A percentile compares a stretch with the other conserved stretches of the same genome.
These are phyloP conservation scores for Typhlichthys subterraneus DNA, from an alignment of 2,797 vertebrate genomes.

Conservation along the genomic window DNA sequence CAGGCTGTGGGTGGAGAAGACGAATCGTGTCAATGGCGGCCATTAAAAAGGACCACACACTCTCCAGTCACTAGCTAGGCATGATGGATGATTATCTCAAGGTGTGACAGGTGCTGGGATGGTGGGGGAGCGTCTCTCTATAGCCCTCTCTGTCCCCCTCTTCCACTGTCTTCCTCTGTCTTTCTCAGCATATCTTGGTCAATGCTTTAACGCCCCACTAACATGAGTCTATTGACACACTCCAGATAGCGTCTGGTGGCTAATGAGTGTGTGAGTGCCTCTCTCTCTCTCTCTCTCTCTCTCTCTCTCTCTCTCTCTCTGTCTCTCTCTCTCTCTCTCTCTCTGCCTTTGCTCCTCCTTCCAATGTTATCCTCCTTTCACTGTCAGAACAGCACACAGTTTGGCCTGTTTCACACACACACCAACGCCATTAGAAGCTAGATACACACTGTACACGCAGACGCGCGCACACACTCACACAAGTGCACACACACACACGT, in stretches of 20 bases:
- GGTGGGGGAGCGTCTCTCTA: slow-evolving; percentile 77
- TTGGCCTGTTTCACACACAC: slow-evolving; percentile 63
- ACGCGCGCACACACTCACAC: not conserved
- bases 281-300: slow-evolving; percentile 56
- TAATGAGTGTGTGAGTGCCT: slow-evolving; percentile 88
- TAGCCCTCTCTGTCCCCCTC: slow-evolving; percentile 34
- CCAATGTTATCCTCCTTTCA: slow-evolving; percentile 70
- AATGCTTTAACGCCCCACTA: slow-evolving; percentile 83
- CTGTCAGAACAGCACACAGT: slow-evolving; percentile 67
- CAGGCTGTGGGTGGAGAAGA: slow-evolving; percentile 90
- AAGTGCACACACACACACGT: not conserved
- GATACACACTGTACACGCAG: slow-evolving; percentile 7
- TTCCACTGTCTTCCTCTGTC: slow-evolving; percentile 49
- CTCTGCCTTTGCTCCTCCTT: slow-evolving; percentile 58
- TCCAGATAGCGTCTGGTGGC: slow-evolving; percentile 86
- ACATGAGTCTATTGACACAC: slow-evolving; percentile 89
- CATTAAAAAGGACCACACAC: slow-evolving; percentile 96
- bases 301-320: slow-evolving; percentile 52
- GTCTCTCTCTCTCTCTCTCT: slow-evolving; percentile 30
- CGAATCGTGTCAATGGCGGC: slow-evolving; percentile 93
- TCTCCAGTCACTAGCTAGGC: slow-evolving; percentile 88
- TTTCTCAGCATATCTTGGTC: slow-evolving; percentile 79
- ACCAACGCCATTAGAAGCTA: slow-evolving; percentile 55
- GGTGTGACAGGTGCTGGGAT: slow-evolving; percentile 88
- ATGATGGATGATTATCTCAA: slow-evolving; percentile 97